Percentiles rank a stretch among this genome's conserved stretches.
Conservation (phyloP, 2,797 vertebrate species). For the Masticophis lateralis region DNA sequence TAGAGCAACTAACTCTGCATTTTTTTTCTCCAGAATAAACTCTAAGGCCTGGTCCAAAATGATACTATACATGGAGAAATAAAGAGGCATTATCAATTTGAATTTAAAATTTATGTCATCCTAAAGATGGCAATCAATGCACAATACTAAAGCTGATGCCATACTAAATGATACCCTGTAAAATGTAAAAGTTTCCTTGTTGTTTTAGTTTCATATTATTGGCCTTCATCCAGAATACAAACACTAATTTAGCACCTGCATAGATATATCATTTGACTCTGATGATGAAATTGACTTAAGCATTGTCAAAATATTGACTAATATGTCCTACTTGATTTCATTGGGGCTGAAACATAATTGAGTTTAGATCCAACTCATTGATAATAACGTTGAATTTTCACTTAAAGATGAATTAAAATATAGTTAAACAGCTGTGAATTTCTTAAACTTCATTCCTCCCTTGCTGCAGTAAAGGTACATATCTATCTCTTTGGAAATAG, state of each 20-base stretch:
- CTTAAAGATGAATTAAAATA: neutral
- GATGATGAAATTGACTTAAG: neutral
- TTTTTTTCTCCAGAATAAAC: neutral
- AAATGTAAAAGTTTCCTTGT: neutral
- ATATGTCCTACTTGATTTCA: neutral
- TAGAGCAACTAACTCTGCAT: neutral
- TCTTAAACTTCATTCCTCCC: neutral
- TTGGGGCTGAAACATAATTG: neutral
- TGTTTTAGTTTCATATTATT: neutral
- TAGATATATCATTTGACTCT: neutral
- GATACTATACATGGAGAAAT: neutral
- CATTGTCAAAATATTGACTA: neutral
- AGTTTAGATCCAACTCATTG: neutral
- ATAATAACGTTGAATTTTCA: neutral
- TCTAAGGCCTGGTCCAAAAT: neutral
- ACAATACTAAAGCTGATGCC: neutral
- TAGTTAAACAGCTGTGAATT: neutral
- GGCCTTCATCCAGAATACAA: neutral
- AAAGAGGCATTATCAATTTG: neutral
- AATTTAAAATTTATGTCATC: neutral
- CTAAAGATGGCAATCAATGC: neutral
- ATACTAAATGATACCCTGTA: neutral
- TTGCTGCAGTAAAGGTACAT: neutral
- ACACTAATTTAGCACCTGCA: neutral
- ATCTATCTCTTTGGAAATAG: neutral